Base-by-base conservation (phyloP, 2,797 vertebrate genomes). In the Distichodus sexfasciatus region DNA sequence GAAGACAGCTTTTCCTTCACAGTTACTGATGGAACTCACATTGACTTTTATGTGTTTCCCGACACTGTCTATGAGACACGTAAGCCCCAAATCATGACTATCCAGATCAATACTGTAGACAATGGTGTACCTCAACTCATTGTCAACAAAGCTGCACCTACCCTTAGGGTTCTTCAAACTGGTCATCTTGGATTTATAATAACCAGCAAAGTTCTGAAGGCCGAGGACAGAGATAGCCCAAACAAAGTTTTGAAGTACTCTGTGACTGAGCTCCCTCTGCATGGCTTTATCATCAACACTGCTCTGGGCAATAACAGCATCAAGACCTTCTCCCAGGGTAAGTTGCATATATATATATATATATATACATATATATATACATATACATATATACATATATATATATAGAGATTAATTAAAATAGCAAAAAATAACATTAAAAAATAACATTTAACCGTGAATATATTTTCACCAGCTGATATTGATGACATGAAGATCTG, bases 1-100 rank as follows among this genome's bases (percentile, higher is more conserved):
- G 91, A 94, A 50, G 94, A 94, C 80, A 94, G 92, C 69, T 94
- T 96, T 82, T 96, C 93, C 33, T 94, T 97, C 81, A 94, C 91
- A 7, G 88, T 96, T 74, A 93, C 93, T 1, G 93, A 95, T 65
- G 92, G 92, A 61, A 93, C 89, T 2, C 93, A 95, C 58, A 83
- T 78, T 4, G 90, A 91, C 29, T 94, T 94, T 72, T 94, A 87
- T 15, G 77, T 95, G 60, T 95, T 93, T 62, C 93, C 93, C n/a
- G 82, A 94, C 70, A 91, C 91, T 2, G 82, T 86, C 19, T 89
- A 90, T 46, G 91, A 93, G 80, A 94, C 91, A 12, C 86, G 87
- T 47, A 93, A 90, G 62, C 90, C 93, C 53, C 94, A 96, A 79
- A 87, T 83, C 83, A 91, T 95, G 90, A 90, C 73, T 59, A 94